These are phyloP conservation scores for Labrus mixtus DNA, from an alignment of 2,113 vertebrate genomes.

Conservation along the genomic window DNA sequence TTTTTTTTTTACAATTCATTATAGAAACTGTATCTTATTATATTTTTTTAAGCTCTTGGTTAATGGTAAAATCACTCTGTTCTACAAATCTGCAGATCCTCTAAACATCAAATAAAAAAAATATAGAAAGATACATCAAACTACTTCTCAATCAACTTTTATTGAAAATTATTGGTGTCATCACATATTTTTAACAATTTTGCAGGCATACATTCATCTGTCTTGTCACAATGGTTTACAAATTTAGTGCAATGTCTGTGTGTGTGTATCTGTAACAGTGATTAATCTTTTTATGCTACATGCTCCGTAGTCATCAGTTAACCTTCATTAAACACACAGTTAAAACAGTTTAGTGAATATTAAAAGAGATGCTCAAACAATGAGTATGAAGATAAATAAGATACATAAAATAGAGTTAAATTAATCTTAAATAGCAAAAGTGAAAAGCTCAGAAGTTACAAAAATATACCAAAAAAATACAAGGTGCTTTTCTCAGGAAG, in stretches of 20 bases:
- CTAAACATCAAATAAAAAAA: not conserved
- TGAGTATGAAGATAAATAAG: not conserved
- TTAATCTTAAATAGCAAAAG: not conserved
- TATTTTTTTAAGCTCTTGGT: too few relatives aligned
- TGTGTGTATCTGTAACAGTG: not conserved
- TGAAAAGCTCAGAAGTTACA: not conserved
- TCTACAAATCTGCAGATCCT: too few relatives aligned
- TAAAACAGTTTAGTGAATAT: not conserved
- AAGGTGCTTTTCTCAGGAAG: slow-evolving; percentile 9
- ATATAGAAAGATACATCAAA: not conserved
- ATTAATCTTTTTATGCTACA: not conserved
- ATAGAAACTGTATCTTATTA: too few relatives aligned
- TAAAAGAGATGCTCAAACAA: not conserved
- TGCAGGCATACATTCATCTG: not conserved
- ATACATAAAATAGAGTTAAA: not conserved
- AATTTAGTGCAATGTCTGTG: not conserved
- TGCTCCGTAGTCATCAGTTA: not conserved
- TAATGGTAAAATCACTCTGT: too few relatives aligned
- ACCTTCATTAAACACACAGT: not conserved
- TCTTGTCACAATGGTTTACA: not conserved
- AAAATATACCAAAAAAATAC: too few relatives aligned
- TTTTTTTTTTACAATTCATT: too few relatives aligned
- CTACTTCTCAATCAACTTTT: not conserved
- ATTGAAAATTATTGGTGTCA: too few relatives aligned
- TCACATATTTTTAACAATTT: not conserved